phyloP scores from a whole-genome alignment of 2,113 vertebrate genomes.

The Ceratotherium simum region DNA sequence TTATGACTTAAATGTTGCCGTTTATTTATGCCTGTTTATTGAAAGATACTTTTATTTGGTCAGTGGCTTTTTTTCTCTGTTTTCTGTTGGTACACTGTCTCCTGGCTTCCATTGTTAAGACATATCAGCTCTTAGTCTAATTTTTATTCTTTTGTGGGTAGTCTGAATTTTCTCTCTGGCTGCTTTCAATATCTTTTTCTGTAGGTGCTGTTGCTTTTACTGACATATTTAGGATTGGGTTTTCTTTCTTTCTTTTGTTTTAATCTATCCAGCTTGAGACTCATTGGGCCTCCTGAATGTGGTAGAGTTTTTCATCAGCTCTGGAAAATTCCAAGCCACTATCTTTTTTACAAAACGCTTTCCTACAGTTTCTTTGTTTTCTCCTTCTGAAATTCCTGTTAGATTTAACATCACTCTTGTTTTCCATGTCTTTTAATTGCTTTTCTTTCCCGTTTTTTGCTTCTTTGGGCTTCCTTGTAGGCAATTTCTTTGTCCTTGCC shows the following conservation, averaged over 20 bases:
- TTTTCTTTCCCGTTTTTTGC: background rate
- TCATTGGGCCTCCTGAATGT: background rate
- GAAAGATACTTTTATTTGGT: background rate
- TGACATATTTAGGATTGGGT: background rate
- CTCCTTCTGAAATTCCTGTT: background rate
- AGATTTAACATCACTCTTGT: background rate
- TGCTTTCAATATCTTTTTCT: background rate
- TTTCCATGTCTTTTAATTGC: background rate
- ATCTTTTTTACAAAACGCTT: background rate
- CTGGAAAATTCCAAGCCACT: background rate
- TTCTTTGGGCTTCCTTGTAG: background rate
- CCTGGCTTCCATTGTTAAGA: background rate
- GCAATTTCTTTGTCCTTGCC: background rate
- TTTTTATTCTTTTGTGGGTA: background rate
- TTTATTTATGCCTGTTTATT: background rate
- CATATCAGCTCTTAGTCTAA: background rate
- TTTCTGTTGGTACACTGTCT: background rate
- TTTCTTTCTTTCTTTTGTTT: background rate
- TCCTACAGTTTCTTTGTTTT: background rate
- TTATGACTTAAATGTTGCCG: background rate
- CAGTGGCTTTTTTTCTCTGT: background rate
- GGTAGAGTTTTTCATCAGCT: constrained; percentile 35
- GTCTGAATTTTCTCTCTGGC: background rate
- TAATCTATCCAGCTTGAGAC: background rate
- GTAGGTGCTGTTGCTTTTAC: background rate